These are phyloP conservation scores for Anser cygnoides DNA, from an alignment of 2,113 vertebrate genomes.

Conservation along the genomic window DNA sequence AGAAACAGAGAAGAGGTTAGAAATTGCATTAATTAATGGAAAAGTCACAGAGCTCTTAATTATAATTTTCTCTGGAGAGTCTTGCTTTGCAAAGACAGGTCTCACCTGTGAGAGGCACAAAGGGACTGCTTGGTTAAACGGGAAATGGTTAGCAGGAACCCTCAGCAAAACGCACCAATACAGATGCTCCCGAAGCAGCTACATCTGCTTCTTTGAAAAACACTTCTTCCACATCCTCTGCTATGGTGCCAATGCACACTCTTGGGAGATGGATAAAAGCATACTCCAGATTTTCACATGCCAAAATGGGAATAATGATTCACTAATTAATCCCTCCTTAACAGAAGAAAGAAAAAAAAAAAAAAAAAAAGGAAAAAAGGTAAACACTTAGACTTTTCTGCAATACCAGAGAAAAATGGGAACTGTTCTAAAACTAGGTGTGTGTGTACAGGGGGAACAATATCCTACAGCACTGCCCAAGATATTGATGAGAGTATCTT, in stretches of 20 bases:
- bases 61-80: background rate
- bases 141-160: conserved; percentile 7
- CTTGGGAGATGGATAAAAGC: conserved; percentile 70
- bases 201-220: conserved; percentile 72
- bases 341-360: background rate
- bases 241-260: conserved; percentile 46
- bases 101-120: conserved; percentile 22
- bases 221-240: conserved; percentile 67
- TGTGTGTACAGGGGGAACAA: background rate
- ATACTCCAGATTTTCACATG: conserved; percentile 57
- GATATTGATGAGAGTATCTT: background rate
- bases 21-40: background rate
- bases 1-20: background rate
- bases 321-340: conserved; percentile 63
- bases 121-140: background rate
- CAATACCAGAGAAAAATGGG: conserved; percentile 27
- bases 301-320: conserved; percentile 67
- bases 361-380: background rate
- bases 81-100: background rate
- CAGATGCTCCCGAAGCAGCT: conserved; percentile 44
- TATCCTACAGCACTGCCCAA: background rate
- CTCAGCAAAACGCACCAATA: background rate
- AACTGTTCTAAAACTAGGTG: conserved; percentile 34
- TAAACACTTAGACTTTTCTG: conserved; percentile 41
- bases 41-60: background rate